Evolutionary conservation across 2,113 vertebrate genomes (phyloP).

Genomic region (Pomatostomus ruficeps): DNA sequence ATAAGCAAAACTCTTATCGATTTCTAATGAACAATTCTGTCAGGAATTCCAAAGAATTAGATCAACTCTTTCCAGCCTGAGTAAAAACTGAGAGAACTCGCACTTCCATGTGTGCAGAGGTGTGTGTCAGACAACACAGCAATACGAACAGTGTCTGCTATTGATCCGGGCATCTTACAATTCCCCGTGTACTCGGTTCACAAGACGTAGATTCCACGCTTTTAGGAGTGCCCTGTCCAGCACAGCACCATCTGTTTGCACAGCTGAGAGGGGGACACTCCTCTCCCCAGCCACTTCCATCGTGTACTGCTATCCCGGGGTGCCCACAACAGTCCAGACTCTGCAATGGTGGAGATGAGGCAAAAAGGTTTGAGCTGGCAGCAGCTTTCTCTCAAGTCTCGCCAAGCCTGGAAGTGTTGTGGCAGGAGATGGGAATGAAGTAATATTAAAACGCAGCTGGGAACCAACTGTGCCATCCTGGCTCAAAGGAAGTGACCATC

Average conservation of each 20-base stretch:
- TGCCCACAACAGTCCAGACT: neutral
- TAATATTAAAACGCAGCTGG: neutral
- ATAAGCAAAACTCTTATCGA: neutral
- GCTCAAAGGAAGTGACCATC: neutral
- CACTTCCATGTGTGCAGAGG: neutral
- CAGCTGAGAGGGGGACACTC: neutral
- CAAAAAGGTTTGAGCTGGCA: neutral
- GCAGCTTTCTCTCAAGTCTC: neutral
- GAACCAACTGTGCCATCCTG: neutral
- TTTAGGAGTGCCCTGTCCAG: neutral
- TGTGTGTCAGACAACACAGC: neutral
- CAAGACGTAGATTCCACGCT: fast-evolving
- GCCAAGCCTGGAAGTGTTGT: neutral
- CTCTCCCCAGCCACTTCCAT: neutral
- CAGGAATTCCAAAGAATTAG: neutral
- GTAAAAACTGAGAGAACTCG: fast-evolving
- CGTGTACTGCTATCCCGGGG: fast-evolving
- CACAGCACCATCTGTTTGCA: neutral
- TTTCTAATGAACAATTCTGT: neutral
- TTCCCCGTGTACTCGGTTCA: fast-evolving
- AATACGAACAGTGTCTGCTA: neutral
- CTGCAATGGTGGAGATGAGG: neutral
- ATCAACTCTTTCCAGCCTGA: neutral
- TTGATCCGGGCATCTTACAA: fast-evolving
- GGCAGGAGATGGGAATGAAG: neutral